Conservation (phyloP, 37 sponge, comb jelly and placozoan genomes). For the Ephydatia muelleri region DNA sequence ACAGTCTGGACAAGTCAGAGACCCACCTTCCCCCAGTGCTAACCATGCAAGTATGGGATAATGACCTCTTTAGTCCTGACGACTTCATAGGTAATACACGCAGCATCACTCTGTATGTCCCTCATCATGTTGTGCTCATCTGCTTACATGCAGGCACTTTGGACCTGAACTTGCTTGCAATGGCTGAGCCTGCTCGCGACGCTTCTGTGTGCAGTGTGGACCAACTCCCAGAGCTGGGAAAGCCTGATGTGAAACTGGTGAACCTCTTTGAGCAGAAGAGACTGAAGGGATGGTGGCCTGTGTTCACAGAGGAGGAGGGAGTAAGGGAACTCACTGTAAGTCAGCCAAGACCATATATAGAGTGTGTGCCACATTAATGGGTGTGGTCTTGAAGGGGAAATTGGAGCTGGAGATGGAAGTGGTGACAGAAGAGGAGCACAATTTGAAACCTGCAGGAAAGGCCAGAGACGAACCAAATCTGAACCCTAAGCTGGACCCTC, state of each 20-base stretch:
- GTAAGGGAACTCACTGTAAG: slow-evolving; percentile 63
- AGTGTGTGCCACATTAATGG: neutral
- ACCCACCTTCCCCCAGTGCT: slow-evolving; percentile 51
- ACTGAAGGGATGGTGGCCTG: too few species aligned
- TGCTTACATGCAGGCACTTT: neutral
- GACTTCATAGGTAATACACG: slow-evolving; percentile 68
- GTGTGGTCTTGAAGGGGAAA: slow-evolving; percentile 72
- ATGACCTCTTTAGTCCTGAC: slow-evolving; percentile 82
- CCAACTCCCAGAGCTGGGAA: too few species aligned
- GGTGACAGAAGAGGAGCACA: slow-evolving; percentile 86
- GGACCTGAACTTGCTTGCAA: neutral
- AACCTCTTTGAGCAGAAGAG: too few species aligned
- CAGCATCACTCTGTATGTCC: neutral
- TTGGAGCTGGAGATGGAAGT: slow-evolving; percentile 96
- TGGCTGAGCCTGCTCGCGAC: slow-evolving; percentile 77
- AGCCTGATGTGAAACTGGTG: too few species aligned
- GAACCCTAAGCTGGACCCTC: slow-evolving; percentile 89
- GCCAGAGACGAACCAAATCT: slow-evolving; percentile 94
- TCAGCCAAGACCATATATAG: neutral
- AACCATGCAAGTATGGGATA: slow-evolving; percentile 85
- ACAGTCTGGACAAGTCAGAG: slow-evolving; percentile 74
- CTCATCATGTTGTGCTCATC: neutral
- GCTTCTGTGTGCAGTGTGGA: too few species aligned
- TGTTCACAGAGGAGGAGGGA: slow-evolving; percentile 63
- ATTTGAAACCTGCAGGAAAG: slow-evolving; percentile 83